phyloP scores from a whole-genome alignment of 2,888 invertebrate genomes.

The Drosophila melanosoma region DNA sequence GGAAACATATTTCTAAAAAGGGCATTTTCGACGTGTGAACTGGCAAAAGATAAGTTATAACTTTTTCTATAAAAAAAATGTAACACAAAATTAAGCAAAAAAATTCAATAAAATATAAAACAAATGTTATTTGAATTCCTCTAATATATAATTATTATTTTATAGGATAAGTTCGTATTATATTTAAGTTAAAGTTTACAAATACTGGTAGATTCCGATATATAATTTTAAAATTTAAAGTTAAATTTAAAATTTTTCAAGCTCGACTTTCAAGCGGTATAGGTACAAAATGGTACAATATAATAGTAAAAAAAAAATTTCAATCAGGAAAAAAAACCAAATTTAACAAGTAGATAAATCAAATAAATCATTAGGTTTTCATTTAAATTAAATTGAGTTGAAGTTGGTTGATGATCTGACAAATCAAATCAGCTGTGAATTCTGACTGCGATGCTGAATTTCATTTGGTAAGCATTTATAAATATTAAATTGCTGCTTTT shows the following conservation, averaged over 20 bases:
- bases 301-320: not conserved
- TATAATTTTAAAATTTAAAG: accelerated
- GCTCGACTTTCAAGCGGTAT: not conserved
- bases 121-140: accelerated
- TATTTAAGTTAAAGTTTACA: accelerated
- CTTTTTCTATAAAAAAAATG: not conserved
- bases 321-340: not conserved
- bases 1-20: not conserved
- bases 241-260: accelerated
- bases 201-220: not conserved
- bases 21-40: not conserved
- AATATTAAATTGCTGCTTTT: not conserved
- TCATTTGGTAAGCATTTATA: not conserved
- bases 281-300: not conserved
- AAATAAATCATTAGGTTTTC: not conserved
- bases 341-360: not conserved
- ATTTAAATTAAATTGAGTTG: not conserved
- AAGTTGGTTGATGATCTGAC: no score
- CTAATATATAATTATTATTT: not conserved
- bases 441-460: not conserved
- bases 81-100: not conserved
- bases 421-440: not conserved
- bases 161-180: not conserved
- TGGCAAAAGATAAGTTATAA: not conserved
- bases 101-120: not conserved